Evolutionary conservation across 2,888 invertebrate genomes (phyloP).

Genomic region (Lissonota sp.): DNA sequence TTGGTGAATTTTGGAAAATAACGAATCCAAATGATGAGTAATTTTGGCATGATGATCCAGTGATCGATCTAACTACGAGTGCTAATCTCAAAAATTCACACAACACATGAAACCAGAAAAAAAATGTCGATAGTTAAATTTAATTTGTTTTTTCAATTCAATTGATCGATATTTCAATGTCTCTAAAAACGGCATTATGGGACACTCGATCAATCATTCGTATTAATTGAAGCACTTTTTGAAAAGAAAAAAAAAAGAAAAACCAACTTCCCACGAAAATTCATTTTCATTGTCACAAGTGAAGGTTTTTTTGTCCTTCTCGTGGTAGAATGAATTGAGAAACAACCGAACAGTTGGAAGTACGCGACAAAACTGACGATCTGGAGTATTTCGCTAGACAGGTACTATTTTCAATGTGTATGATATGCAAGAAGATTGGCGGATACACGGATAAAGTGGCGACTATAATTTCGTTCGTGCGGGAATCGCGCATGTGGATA

Average conservation of each 20-base stretch:
- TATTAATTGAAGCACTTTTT: background rate
- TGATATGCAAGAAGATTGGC: constrained; percentile 45
- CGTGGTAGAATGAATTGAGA: background rate
- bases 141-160: background rate
- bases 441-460: constrained; percentile 54
- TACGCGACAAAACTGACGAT: constrained; percentile 46
- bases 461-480: constrained; percentile 56
- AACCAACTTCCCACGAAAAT: background rate
- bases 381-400: constrained; percentile 28
- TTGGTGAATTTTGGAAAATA: constrained; percentile 77
- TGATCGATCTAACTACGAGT: constrained; percentile 50
- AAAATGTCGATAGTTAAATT: too few species aligned
- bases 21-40: constrained; percentile 74
- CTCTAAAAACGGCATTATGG: background rate
- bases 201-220: background rate
- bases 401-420: constrained; percentile 25
- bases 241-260: constrained; percentile 1
- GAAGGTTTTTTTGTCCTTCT: background rate
- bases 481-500: constrained; percentile 35
- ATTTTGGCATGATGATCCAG: constrained; percentile 73
- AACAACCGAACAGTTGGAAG: constrained; percentile 31
- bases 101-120: too few species aligned
- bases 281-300: background rate
- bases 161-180: background rate
- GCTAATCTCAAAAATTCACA: too few species aligned